Percentiles rank a stretch among this genome's conserved stretches.
Evolutionary conservation across 2,113 vertebrate genomes (phyloP).

Genomic region (Chitala chitala): DNA sequence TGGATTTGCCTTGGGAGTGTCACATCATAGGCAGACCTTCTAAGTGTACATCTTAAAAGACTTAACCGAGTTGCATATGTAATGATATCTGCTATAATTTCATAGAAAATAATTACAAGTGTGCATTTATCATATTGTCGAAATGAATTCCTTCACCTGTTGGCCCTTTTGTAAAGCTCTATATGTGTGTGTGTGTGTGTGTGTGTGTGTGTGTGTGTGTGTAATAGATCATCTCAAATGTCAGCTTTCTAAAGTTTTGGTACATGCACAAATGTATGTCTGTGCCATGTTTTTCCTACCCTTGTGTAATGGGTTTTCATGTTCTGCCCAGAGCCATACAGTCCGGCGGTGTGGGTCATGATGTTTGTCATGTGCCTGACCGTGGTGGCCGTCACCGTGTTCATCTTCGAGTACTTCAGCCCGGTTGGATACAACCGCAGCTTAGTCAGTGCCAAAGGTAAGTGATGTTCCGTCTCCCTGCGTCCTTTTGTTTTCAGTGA

Average conservation of each 20-base stretch:
- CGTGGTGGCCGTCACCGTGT: slow-evolving; percentile 90
- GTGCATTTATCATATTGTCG: too few species aligned
- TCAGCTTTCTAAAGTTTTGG: not conserved
- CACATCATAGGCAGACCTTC: not conserved
- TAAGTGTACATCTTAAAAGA: too few species aligned
- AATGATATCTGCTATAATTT: too few species aligned
- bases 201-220: too few species aligned
- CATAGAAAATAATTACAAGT: too few species aligned
- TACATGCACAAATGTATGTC: too few species aligned
- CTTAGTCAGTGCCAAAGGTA: slow-evolving; percentile 86
- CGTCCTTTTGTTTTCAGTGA: not conserved
- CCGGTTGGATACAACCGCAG: slow-evolving; percentile 92
- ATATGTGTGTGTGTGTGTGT: too few species aligned
- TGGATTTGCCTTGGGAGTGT: not conserved
- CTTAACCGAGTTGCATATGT: too few species aligned
- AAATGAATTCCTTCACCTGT: too few species aligned
- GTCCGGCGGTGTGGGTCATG: slow-evolving; percentile 81
- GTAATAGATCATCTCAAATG: too few species aligned
- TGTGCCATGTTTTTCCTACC: not conserved
- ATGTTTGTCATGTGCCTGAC: slow-evolving; percentile 99
- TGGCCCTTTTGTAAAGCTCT: too few species aligned
- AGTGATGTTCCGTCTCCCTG: slow-evolving; percentile 41
- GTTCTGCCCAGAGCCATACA: slow-evolving; percentile 65
- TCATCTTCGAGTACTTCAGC: slow-evolving; percentile 93
- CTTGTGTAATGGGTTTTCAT: not conserved